phyloP scores from a whole-genome alignment of 2,113 vertebrate species.

The Platichthys stellatus region DNA sequence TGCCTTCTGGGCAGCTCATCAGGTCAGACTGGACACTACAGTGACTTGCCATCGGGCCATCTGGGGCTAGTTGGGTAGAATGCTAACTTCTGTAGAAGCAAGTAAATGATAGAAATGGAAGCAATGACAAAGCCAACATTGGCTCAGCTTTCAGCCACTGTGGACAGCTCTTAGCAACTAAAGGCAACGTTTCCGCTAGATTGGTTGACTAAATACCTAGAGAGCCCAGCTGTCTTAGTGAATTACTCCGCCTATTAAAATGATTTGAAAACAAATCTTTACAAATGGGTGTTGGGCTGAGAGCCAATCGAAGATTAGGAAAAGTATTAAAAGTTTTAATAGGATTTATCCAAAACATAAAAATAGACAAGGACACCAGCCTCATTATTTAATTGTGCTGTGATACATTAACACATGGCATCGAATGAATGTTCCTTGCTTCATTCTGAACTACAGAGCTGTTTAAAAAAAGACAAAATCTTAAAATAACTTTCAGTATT shows the following conservation, averaged over 20 bases:
- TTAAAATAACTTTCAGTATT: neutral
- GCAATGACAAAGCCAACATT: neutral
- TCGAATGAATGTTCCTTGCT: neutral
- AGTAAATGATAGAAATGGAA: neutral
- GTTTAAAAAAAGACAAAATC: neutral
- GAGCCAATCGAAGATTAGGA: too few relatives aligned
- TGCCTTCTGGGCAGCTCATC: neutral
- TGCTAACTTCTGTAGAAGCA: neutral
- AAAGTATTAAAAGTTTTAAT: too few relatives aligned
- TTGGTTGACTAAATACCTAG: neutral
- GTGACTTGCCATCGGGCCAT: neutral
- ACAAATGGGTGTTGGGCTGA: too few relatives aligned
- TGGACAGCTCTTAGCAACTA: neutral
- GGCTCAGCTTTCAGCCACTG: neutral
- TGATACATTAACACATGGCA: neutral
- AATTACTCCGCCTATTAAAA: neutral
- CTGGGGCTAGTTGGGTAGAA: neutral
- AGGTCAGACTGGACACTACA: neutral
- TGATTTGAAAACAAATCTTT: neutral
- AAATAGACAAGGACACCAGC: too few relatives aligned
- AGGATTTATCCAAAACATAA: too few relatives aligned
- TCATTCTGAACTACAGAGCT: neutral
- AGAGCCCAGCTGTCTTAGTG: neutral
- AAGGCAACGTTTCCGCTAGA: neutral
- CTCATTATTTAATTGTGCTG: neutral